These are phyloP conservation scores for Hiodon alosoides DNA, from an alignment of 2,113 vertebrate species.

Conservation along the genomic window DNA sequence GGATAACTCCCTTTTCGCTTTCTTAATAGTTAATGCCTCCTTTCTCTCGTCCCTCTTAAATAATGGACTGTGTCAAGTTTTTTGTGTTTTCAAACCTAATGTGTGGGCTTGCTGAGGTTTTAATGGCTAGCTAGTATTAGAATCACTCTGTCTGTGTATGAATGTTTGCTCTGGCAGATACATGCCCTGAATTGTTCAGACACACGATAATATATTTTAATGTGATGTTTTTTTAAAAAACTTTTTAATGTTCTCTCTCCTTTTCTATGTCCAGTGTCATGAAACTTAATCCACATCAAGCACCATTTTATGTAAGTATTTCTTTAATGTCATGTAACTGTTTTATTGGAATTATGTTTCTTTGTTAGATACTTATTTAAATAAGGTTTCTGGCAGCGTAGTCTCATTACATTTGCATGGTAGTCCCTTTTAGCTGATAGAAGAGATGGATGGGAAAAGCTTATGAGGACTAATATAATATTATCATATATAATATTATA, in stretches of 20 bases:
- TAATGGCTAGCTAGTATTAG: slow-evolving; percentile 6
- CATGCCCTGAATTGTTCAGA: background rate
- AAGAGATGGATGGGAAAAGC: no score
- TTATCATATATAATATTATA: no score
- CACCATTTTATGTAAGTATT: slow-evolving; percentile 94
- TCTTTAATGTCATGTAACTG: background rate
- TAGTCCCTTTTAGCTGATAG: background rate
- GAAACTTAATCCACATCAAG: slow-evolving; percentile 98
- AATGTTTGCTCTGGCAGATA: background rate
- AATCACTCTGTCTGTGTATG: background rate
- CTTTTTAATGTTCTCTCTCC: slow-evolving; percentile 34
- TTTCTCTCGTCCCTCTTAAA: background rate
- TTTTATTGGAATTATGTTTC: background rate
- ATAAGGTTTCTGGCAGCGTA: no score
- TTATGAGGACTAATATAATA: no score
- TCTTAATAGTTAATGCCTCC: slow-evolving; percentile 3
- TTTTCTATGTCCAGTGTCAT: slow-evolving; percentile 87
- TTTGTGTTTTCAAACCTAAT: background rate
- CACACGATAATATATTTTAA: background rate
- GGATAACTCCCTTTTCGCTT: background rate
- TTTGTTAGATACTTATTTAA: background rate
- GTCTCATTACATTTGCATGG: background rate
- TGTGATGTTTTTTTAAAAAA: slow-evolving; percentile 1
- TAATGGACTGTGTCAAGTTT: slow-evolving; percentile 12
- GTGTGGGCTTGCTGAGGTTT: background rate